Conservation (phyloP, 2,888 invertebrate genomes). For the Xestia xanthographa region DNA sequence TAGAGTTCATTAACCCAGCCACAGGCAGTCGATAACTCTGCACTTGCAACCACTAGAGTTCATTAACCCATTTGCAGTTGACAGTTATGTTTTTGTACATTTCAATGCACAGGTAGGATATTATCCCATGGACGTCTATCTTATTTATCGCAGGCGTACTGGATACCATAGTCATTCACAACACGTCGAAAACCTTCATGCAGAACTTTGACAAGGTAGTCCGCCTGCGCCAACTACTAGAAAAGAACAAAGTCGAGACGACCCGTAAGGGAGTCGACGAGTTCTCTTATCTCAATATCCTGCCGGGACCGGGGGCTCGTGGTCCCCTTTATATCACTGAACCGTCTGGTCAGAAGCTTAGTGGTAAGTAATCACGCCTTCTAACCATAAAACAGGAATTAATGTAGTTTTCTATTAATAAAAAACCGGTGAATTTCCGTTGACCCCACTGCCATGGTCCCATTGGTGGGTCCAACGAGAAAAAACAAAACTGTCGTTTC, state of each 20-base stretch:
- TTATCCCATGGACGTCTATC: not conserved
- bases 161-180: slow-evolving; percentile 91
- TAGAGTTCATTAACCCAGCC: too few species aligned
- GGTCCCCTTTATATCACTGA: slow-evolving; percentile 80
- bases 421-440: not conserved
- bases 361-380: slow-evolving; percentile 66
- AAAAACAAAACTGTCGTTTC: too few species aligned
- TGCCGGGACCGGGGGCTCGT: slow-evolving; percentile 77
- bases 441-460: too few species aligned
- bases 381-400: not conserved
- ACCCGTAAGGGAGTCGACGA: slow-evolving; percentile 80
- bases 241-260: slow-evolving; percentile 78
- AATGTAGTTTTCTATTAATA: not conserved
- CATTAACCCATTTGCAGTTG: too few species aligned
- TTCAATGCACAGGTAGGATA: not conserved
- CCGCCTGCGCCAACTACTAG: slow-evolving; percentile 83
- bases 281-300: slow-evolving; percentile 85
- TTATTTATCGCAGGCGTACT: slow-evolving; percentile 87
- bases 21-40: too few species aligned
- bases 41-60: too few species aligned
- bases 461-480: too few species aligned
- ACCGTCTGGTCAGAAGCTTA: slow-evolving; percentile 76
- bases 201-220: slow-evolving; percentile 91
- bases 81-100: not conserved
- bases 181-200: slow-evolving; percentile 91